Percentiles rank a stretch among this genome's conserved stretches.
Evolutionary conservation across 1,140 invertebrate genomes (phyloP).

Genomic region (Colletes latitarsis): DNA sequence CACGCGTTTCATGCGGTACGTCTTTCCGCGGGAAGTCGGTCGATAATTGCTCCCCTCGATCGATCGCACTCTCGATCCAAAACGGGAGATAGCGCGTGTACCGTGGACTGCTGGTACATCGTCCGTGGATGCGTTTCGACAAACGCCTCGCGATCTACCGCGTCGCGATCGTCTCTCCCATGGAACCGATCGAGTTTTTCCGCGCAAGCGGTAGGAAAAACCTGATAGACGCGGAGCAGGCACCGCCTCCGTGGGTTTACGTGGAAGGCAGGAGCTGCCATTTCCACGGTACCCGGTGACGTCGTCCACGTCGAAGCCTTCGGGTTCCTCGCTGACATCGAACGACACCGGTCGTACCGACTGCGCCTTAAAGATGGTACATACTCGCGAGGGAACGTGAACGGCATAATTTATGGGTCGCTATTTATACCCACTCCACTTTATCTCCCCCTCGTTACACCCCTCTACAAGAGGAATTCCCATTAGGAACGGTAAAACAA

Average conservation of each 20-base stretch:
- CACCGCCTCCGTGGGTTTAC: slow-evolving; percentile 32
- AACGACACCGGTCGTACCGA: slow-evolving; percentile 60
- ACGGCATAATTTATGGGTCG: slow-evolving; percentile 70
- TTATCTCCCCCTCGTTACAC: slow-evolving; percentile 6
- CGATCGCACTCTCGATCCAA: slow-evolving; percentile 45
- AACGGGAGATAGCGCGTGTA: slow-evolving; percentile 24
- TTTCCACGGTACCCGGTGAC: slow-evolving; percentile 53
- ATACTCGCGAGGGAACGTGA: slow-evolving; percentile 63
- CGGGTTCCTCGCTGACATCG: slow-evolving; percentile 51
- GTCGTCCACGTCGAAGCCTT: neutral
- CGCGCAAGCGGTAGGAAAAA: slow-evolving; percentile 37
- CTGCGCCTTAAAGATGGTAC: slow-evolving; percentile 63
- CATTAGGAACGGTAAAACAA: too few relatives aligned
- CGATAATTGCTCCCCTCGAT: slow-evolving; percentile 58
- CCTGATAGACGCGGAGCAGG: slow-evolving; percentile 20
- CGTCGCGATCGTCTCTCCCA: slow-evolving; percentile 42
- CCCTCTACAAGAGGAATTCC: neutral
- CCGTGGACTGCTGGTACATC: neutral
- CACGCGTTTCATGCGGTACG: too few relatives aligned
- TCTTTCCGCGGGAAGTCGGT: neutral
- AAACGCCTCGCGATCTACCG: slow-evolving; percentile 58
- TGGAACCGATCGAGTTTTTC: slow-evolving; percentile 59
- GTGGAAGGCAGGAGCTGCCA: slow-evolving; percentile 27
- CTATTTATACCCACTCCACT: slow-evolving; percentile 67
- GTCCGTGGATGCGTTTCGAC: slow-evolving; percentile 52